Evolutionary conservation across 2,797 vertebrate genomes (phyloP).

Genomic region (Chrosomus eos): DNA sequence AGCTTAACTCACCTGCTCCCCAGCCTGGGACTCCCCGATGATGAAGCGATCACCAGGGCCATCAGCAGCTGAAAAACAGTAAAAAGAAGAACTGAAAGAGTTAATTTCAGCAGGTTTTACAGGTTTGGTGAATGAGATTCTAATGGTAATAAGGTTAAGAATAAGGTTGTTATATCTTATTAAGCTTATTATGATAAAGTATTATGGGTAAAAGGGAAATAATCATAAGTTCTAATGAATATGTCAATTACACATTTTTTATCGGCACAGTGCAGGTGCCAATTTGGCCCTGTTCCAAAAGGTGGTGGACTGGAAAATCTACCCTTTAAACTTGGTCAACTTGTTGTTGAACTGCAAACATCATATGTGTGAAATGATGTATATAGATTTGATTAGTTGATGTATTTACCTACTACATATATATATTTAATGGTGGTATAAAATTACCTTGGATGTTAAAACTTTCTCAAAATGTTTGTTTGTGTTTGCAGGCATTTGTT

Average conservation of each 20-base stretch:
- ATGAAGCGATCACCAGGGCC: slow-evolving; percentile 98
- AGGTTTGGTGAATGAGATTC: neutral
- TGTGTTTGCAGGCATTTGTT: neutral
- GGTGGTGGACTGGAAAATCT: neutral
- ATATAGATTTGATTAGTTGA: neutral
- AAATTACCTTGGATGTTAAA: neutral
- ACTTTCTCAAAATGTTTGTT: neutral
- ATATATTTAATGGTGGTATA: neutral
- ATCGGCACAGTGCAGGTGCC: neutral
- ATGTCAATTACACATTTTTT: neutral
- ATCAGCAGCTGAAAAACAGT: slow-evolving; percentile 81
- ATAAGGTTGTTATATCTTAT: neutral
- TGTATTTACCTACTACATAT: neutral
- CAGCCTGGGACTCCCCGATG: slow-evolving; percentile 97
- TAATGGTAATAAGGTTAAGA: neutral
- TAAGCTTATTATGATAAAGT: neutral
- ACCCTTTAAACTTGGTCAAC: neutral
- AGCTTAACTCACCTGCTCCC: slow-evolving; percentile 88
- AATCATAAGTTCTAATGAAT: neutral
- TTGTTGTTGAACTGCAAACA: neutral
- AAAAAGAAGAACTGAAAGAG: neutral
- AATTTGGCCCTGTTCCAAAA: neutral
- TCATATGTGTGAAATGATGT: neutral
- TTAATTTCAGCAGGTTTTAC: neutral
- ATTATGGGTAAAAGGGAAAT: neutral